Conservation (phyloP, 2,113 vertebrate species). For the Ammodytes dubius region DNA sequence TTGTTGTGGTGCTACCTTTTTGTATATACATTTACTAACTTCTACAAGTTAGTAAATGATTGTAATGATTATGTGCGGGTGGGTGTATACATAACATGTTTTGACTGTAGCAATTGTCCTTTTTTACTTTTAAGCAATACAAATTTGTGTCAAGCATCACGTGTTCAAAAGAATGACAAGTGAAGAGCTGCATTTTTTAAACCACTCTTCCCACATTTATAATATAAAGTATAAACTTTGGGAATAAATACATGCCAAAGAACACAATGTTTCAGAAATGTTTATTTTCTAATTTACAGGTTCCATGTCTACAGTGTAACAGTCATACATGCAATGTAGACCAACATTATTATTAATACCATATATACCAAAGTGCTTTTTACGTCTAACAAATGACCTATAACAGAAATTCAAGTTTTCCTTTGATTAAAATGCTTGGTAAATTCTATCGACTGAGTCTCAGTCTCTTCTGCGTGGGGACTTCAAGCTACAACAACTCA, state of each 20-base stretch:
- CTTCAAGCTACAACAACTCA: conserved; percentile 42
- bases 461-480: conserved; percentile 40
- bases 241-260: conserved; percentile 10
- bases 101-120: not conserved
- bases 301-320: conserved; percentile 42
- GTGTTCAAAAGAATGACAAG: not conserved
- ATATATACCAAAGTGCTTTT: conserved; percentile 73
- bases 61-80: not conserved
- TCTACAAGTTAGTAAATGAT: not conserved
- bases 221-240: not conserved
- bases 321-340: conserved; percentile 55
- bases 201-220: not conserved
- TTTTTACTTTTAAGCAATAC: not conserved
- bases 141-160: not conserved
- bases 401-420: conserved; percentile 40
- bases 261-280: conserved; percentile 42
- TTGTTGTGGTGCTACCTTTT: not conserved
- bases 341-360: conserved; percentile 57
- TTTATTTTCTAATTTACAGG: conserved; percentile 73
- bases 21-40: not conserved
- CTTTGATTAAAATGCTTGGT: conserved; percentile 56
- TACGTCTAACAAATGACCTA: conserved; percentile 40
- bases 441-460: conserved; percentile 35
- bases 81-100: too few species aligned
- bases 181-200: not conserved